Conservation (phyloP, 2,888 invertebrate species). For the Arenicola marina region DNA sequence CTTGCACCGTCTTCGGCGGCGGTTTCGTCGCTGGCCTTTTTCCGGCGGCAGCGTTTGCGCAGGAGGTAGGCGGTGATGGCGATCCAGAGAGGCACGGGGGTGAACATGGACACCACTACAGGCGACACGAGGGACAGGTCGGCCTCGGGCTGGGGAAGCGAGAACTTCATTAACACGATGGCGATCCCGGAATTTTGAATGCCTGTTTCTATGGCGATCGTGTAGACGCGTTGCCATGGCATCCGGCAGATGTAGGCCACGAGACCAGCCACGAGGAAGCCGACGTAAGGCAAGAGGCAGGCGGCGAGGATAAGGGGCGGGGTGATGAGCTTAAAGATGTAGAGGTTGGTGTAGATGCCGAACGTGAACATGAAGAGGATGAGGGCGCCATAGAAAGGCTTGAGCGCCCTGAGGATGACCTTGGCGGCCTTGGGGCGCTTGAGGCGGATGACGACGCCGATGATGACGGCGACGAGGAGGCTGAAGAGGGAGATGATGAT, state of each 20-base stretch:
- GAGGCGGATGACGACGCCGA: constrained; percentile 61
- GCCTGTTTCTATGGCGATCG: constrained; percentile 83
- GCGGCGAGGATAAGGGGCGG: constrained; percentile 35
- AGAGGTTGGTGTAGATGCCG: constrained; percentile 75
- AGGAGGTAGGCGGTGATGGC: constrained; percentile 18
- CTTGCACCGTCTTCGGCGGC: too few species aligned
- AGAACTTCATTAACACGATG: constrained; percentile 82
- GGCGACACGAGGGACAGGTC: constrained; percentile 76
- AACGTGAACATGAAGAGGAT: constrained; percentile 61
- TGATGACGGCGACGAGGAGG: constrained; percentile 62
- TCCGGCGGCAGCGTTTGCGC: constrained; percentile 9
- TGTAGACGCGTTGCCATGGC: constrained; percentile 59
- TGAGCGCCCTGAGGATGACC: constrained; percentile 52
- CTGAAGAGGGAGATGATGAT: constrained; percentile 60
- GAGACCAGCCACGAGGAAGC: constrained; percentile 49
- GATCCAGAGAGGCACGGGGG: constrained; percentile 34
- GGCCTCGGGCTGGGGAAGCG: constrained; percentile 81
- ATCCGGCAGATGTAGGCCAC: constrained; percentile 42
- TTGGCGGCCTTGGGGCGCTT: constrained; percentile 50
- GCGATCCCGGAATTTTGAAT: constrained; percentile 92
- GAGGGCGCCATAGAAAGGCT: constrained; percentile 61
- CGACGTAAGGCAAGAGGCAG: constrained; percentile 51
- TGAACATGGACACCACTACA: constrained; percentile 34
- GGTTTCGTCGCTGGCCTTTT: background rate
- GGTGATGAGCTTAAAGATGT: constrained; percentile 84